These are phyloP conservation scores for Pelochelys cantorii DNA, from an alignment of 2,797 vertebrate species.

Conservation along the genomic window DNA sequence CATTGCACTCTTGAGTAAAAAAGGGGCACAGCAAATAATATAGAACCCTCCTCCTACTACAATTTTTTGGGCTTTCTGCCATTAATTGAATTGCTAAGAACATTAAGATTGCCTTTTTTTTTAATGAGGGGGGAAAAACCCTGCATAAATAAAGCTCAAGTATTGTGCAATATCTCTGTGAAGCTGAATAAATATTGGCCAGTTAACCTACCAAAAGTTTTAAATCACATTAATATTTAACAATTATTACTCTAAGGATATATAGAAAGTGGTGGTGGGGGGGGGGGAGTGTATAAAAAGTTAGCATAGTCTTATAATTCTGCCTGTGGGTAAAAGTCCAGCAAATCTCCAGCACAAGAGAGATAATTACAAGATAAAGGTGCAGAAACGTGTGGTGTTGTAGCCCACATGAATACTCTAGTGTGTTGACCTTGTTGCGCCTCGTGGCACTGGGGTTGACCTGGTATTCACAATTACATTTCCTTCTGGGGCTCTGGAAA, in stretches of 20 bases:
- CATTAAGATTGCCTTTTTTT: neutral
- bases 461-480: constrained; percentile 66
- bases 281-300: constrained; percentile 45
- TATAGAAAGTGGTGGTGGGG: neutral
- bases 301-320: constrained; percentile 53
- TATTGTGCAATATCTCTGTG: neutral
- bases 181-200: constrained; percentile 39
- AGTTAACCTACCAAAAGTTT: constrained; percentile 23
- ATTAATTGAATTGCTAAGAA: neutral
- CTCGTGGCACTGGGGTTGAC: constrained; percentile 27
- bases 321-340: constrained; percentile 71
- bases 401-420: constrained; percentile 20
- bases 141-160: constrained; percentile 2
- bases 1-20: neutral
- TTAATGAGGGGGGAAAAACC: neutral
- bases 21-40: neutral
- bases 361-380: constrained; percentile 73
- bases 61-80: neutral
- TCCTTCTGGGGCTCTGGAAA: constrained; percentile 43
- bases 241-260: constrained; percentile 44
- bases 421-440: constrained; percentile 71
- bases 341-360: constrained; percentile 72
- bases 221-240: constrained; percentile 66
- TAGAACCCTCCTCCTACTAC: neutral
- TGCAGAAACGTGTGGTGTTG: constrained; percentile 30